phyloP scores from a whole-genome alignment of 2,113 vertebrate species.

The Dissostichus mawsoni region DNA sequence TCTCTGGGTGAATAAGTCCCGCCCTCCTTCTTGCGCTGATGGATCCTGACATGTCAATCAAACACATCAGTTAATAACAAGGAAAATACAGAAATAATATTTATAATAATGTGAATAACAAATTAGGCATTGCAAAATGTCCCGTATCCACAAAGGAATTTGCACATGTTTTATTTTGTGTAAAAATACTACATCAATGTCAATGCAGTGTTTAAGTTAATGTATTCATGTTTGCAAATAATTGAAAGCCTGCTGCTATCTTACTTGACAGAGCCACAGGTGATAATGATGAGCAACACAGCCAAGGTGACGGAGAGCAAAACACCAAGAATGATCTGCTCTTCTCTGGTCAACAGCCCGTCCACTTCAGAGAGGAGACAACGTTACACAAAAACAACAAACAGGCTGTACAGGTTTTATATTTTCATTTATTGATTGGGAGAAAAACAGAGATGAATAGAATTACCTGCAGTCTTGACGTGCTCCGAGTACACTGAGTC shows the following conservation, averaged over 20 bases:
- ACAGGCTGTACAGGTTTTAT: neutral
- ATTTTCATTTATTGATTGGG: neutral
- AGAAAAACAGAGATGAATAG: neutral
- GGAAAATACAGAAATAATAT: neutral
- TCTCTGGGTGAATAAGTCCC: conserved; percentile 96
- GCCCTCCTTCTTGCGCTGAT: conserved; percentile 96
- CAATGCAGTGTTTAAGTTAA: neutral
- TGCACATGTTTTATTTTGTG: neutral
- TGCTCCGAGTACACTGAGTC: conserved; percentile 96
- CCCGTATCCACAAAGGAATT: neutral
- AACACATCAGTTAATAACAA: conserved; percentile 15
- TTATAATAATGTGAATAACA: neutral
- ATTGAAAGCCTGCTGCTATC: conserved; percentile 40
- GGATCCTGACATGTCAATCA: conserved; percentile 83
- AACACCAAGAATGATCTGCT: conserved; percentile 94
- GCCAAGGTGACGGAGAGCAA: conserved; percentile 92
- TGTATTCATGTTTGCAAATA: conserved; percentile 7
- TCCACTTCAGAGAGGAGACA: conserved; percentile 80
- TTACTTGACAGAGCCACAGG: conserved; percentile 94
- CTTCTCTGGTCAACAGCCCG: conserved; percentile 87
- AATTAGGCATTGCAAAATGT: neutral
- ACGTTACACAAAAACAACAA: neutral
- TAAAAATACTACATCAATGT: neutral
- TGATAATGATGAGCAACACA: conserved; percentile 90
- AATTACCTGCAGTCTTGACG: conserved; percentile 92